These are phyloP conservation scores for Entelurus aequoreus DNA, from an alignment of 2,113 vertebrate genomes.

Conservation along the genomic window DNA sequence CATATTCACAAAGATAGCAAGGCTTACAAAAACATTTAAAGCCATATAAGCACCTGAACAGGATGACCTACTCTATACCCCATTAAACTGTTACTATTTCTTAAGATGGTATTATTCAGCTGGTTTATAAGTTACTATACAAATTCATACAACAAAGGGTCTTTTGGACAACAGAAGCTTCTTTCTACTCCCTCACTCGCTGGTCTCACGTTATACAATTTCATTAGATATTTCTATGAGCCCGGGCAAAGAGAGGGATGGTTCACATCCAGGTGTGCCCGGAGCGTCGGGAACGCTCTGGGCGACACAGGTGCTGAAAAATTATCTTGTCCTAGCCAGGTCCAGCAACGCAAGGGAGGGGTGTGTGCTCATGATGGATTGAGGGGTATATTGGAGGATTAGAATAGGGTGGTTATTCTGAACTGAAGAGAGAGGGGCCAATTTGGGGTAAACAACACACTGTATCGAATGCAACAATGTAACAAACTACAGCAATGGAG, in stretches of 20 bases:
- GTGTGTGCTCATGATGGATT: constrained; percentile 2
- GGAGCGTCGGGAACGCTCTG: constrained; percentile 50
- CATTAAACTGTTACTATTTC: too few species aligned
- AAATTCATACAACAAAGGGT: not conserved
- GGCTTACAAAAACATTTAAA: too few species aligned
- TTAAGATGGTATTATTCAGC: not conserved
- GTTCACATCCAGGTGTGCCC: constrained; percentile 61
- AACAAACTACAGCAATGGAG: constrained; percentile 1
- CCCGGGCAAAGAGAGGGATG: constrained; percentile 38
- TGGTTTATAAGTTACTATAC: not conserved
- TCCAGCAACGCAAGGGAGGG: constrained; percentile 20
- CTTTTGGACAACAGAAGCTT: constrained; percentile 6
- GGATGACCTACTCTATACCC: too few species aligned
- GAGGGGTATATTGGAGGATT: not conserved
- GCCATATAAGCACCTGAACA: too few species aligned
- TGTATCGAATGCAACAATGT: not conserved
- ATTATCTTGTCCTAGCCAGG: constrained; percentile 43
- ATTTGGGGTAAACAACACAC: not conserved
- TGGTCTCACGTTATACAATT: constrained; percentile 26
- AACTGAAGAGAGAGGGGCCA: not conserved
- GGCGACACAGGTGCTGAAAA: constrained; percentile 64
- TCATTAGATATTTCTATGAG: constrained; percentile 45
- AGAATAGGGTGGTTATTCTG: not conserved
- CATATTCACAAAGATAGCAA: too few species aligned
- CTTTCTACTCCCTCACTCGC: constrained; percentile 6